These are phyloP conservation scores for Lamellibrachia columna DNA, from an alignment of 2,888 invertebrate species.

Conservation along the genomic window DNA sequence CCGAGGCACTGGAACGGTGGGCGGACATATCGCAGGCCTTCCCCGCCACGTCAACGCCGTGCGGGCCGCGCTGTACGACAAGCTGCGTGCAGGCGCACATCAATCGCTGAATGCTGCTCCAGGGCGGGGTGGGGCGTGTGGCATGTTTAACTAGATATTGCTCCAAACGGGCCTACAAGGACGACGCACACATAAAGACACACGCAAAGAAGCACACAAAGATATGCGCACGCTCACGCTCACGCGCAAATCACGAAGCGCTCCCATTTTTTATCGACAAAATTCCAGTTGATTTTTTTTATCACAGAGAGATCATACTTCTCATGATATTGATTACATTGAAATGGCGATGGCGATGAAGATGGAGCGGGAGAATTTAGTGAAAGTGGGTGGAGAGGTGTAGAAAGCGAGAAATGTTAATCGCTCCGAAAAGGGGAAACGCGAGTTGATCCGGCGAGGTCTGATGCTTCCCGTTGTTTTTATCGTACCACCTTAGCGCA, in stretches of 20 bases:
- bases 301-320: not conserved
- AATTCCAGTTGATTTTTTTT: not conserved
- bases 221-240: not conserved
- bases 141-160: not conserved
- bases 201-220: not conserved
- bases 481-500: not conserved
- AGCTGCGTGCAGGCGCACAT: not conserved
- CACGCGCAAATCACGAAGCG: too few relatives aligned
- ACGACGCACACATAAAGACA: not conserved
- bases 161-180: not conserved
- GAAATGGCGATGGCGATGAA: not conserved
- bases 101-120: not conserved
- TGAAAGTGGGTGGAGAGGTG: not conserved
- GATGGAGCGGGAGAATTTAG: too few relatives aligned
- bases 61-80: not conserved
- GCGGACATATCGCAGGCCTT: not conserved
- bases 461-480: not conserved
- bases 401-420: not conserved
- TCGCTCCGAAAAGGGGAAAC: not conserved
- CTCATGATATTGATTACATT: not conserved
- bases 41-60: not conserved
- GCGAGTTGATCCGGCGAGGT: not conserved
- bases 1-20: not conserved
- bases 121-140: not conserved
- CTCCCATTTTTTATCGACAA: too few relatives aligned